These are phyloP conservation scores for Electrona antarctica DNA, from an alignment of 2,113 vertebrate species.

Conservation along the genomic window DNA sequence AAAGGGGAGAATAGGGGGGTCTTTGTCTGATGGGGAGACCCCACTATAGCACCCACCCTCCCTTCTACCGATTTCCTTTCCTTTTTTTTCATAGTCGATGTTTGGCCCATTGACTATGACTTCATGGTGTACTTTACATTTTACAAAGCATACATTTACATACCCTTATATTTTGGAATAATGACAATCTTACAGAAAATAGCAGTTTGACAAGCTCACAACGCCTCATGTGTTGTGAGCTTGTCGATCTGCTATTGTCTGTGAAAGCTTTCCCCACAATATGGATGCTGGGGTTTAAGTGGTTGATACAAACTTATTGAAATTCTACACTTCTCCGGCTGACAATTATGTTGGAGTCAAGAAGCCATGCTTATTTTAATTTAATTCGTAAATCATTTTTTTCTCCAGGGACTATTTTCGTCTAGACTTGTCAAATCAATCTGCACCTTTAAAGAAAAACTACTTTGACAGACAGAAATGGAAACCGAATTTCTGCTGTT, in stretches of 20 bases:
- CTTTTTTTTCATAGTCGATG: conserved; percentile 3
- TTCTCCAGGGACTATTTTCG: background rate
- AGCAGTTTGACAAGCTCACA: conserved; percentile 4
- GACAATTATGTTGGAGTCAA: too few species aligned
- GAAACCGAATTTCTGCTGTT: background rate
- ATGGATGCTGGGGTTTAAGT: too few species aligned
- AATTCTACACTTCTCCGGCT: too few species aligned
- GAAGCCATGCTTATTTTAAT: too few species aligned
- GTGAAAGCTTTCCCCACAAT: too few species aligned
- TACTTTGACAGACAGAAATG: background rate
- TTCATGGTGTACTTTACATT: background rate
- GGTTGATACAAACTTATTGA: too few species aligned
- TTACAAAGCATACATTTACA: background rate
- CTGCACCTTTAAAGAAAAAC: too few species aligned
- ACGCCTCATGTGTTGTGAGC: too few species aligned
- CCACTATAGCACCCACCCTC: background rate
- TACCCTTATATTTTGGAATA: background rate
- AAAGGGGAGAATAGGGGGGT: conserved; percentile 57
- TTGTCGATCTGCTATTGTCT: too few species aligned
- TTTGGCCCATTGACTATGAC: background rate
- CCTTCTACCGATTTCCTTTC: background rate
- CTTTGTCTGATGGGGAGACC: conserved; percentile 59
- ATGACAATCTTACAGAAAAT: too few species aligned
- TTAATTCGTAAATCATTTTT: too few species aligned
- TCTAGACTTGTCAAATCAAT: too few species aligned